phyloP scores from a whole-genome alignment of 2,888 invertebrate genomes.

The Peribatodes rhomboidaria region DNA sequence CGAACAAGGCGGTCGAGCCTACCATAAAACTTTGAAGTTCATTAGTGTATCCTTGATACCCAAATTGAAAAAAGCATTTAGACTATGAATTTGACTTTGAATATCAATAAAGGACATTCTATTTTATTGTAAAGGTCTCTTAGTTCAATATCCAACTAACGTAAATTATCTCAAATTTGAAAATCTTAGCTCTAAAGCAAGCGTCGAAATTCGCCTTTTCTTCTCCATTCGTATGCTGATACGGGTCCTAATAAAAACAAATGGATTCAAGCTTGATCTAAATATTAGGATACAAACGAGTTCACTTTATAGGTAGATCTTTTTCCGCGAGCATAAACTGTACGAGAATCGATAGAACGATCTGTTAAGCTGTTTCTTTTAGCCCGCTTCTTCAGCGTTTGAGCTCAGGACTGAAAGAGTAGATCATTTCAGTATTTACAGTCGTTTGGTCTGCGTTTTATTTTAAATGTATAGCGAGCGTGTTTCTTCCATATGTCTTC shows the following conservation, averaged over 20 bases:
- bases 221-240: slow-evolving; percentile 76
- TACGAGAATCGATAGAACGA: slow-evolving; percentile 30
- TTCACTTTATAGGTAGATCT: slow-evolving; percentile 42
- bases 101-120: too few species aligned
- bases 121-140: too few species aligned
- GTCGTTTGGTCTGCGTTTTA: background rate
- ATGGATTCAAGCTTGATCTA: slow-evolving; percentile 72
- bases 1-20: too few species aligned
- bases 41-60: too few species aligned
- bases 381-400: slow-evolving; percentile 33
- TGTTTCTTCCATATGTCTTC: too few species aligned
- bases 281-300: slow-evolving; percentile 72
- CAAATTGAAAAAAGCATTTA: too few species aligned
- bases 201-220: slow-evolving; percentile 62
- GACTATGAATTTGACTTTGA: too few species aligned
- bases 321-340: slow-evolving; percentile 45
- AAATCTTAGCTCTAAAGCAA: background rate
- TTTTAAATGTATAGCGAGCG: background rate
- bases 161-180: slow-evolving; percentile 8
- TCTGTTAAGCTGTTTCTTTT: slow-evolving; percentile 43
- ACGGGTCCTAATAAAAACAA: slow-evolving; percentile 76
- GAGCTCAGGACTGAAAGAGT: slow-evolving; percentile 22
- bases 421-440: slow-evolving; percentile 20
- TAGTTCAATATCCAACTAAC: background rate
- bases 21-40: too few species aligned